Conservation (phyloP, 2,113 vertebrate genomes). For the Chauna torquata region DNA sequence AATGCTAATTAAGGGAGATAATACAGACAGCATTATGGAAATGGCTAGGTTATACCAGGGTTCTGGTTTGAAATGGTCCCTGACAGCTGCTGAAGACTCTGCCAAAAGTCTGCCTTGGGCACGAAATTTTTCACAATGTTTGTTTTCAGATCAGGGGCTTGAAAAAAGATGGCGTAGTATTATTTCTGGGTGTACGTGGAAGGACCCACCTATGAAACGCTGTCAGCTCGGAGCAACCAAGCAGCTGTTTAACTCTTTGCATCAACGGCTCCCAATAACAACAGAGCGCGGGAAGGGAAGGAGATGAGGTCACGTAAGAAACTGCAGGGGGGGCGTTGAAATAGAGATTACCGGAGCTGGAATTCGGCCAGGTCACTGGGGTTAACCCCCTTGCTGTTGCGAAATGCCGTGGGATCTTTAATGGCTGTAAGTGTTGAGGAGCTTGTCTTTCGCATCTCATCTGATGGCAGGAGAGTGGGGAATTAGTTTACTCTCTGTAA, state of each 20-base stretch:
- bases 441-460: background rate
- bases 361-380: slow-evolving; percentile 16
- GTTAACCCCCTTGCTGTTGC: slow-evolving; percentile 5
- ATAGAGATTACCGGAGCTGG: slow-evolving; percentile 9
- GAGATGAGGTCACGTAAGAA: background rate
- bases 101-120: background rate
- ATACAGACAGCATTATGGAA: background rate
- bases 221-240: fast-evolving
- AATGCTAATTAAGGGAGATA: background rate
- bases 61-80: background rate
- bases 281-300: background rate
- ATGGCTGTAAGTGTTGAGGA: background rate
- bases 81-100: background rate
- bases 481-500: slow-evolving; percentile 29
- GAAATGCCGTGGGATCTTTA: background rate
- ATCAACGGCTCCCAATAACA: fast-evolving
- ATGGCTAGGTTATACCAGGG: background rate
- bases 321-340: background rate
- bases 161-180: background rate
- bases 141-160: background rate
- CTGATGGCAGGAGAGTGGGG: background rate
- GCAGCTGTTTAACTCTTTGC: background rate
- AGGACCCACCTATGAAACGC: background rate
- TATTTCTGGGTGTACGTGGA: background rate
- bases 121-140: background rate